A percentile compares a stretch with the other conserved stretches of the same genome.
These are phyloP conservation scores for Halichondria panicea DNA, from an alignment of 37 sponge, comb jelly and placozoan species.

Conservation along the genomic window DNA sequence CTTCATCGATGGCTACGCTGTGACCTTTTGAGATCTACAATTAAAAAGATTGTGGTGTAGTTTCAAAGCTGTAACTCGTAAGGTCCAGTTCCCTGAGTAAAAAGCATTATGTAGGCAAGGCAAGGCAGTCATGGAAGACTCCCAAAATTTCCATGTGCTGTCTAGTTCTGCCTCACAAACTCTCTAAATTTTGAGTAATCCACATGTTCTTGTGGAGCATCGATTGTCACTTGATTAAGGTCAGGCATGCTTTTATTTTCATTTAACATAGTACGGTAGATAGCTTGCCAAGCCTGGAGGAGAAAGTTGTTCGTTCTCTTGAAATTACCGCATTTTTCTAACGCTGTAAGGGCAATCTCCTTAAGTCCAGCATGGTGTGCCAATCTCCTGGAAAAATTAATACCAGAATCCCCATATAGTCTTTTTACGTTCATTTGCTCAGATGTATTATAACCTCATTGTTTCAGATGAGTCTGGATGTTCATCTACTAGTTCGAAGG, in stretches of 20 bases:
- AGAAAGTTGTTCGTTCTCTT: neutral
- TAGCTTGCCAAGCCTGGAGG: neutral
- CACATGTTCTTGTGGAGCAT: neutral
- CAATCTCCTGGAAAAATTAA: constrained; percentile 22
- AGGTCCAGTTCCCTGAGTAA: no score
- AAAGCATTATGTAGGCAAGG: no score
- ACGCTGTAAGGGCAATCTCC: neutral
- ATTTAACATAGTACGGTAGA: neutral
- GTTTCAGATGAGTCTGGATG: constrained; percentile 29
- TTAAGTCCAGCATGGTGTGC: constrained; percentile 13
- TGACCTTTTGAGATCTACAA: no score
- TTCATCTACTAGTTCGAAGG: constrained; percentile 15
- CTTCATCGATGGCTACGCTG: no score
- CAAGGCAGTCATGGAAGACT: neutral
- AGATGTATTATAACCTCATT: neutral
- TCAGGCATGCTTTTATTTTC: neutral
- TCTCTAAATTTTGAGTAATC: neutral
- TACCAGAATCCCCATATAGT: constrained; percentile 8
- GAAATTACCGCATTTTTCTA: neutral
- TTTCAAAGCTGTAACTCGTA: constrained; percentile 1
- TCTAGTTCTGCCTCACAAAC: neutral
- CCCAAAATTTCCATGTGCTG: neutral
- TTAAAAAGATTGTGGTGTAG: no score
- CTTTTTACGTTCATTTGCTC: constrained; percentile 9
- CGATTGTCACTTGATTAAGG: no score